Conservation (phyloP, 2,113 vertebrate species). For the Cyanistes caeruleus region DNA sequence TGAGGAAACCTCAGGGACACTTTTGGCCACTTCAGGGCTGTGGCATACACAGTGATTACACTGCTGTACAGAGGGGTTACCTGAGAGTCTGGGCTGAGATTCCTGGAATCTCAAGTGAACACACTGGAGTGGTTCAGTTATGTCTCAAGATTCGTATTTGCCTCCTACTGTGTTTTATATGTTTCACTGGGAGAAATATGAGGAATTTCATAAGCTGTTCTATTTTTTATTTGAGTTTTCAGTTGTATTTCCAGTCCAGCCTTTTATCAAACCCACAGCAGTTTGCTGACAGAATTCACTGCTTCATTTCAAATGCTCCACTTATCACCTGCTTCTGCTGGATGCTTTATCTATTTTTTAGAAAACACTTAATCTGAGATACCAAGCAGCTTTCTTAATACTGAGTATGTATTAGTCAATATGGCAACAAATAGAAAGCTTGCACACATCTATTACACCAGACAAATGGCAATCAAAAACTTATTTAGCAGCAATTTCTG, state of each 20-base stretch:
- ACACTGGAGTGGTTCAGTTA: not conserved
- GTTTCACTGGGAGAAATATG: not conserved
- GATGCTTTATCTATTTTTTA: not conserved
- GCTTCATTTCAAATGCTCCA: not conserved
- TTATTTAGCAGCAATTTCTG: not conserved
- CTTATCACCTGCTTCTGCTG: not conserved
- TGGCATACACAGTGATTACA: not conserved
- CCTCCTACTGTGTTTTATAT: not conserved
- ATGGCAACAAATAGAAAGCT: not conserved
- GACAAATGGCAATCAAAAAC: constrained; percentile 1
- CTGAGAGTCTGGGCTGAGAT: not conserved
- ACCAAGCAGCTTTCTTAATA: not conserved
- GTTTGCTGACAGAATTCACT: not conserved
- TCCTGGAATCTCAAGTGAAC: not conserved
- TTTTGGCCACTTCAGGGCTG: not conserved
- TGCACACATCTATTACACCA: not conserved
- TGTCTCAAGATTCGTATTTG: not conserved
- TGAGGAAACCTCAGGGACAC: not conserved
- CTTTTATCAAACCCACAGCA: not conserved
- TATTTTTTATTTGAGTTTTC: not conserved
- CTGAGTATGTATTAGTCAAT: not conserved
- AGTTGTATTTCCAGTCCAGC: not conserved
- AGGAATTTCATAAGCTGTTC: not conserved
- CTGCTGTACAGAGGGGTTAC: not conserved
- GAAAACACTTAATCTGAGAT: not conserved